Base-by-base conservation (phyloP, 2,888 invertebrate genomes). In the Drosophila nr. medialis region DNA sequence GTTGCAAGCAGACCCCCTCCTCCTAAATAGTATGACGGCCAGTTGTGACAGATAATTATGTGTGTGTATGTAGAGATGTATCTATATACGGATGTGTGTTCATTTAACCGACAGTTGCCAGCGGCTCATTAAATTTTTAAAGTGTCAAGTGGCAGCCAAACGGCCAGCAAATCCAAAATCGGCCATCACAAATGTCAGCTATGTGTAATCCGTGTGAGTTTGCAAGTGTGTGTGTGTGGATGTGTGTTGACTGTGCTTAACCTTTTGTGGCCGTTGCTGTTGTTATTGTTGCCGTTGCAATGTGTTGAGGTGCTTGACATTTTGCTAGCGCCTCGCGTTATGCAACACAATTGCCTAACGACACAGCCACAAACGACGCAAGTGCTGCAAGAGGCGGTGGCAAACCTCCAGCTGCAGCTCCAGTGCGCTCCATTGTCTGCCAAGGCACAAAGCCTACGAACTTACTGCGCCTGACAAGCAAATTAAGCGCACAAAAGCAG, bases 401-500 rank as follows among this genome's bases (percentile, higher is more conserved):
- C 24, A 45, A 15, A 15, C 24, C 40, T 38, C n/a, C n/a, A 55
- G n/a, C 24, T 58, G 38, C 48, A 30, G 49, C 60, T 48, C 34
- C 21, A 55, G 29, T 29, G 48, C 13, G 38, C 42, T 55, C 62
- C 76, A 78, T 79, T 81, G 80, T 80, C 72, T 75, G 79, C 36
- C n/a, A n/a, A 5, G 60, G 58, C 64, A 56, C 73, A 83, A 76
- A 74, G 81, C 85, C 81, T 66, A 76, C 69, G 68, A 81, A 81
- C 79, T 78, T 77, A 59, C 77, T 77, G 62, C 75, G 74, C 70
- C 66, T 77, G 80, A 79, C 86, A 81, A 88, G 89, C 86, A 87
- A 90, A 90, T 90, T 86, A 87, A 89, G 83, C 84, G 77, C 72
- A 83, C 80, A 83, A 83, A 77, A 75, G 84, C 84, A 88, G 77